These are phyloP conservation scores for Bufo bufo DNA, from an alignment of 2,113 vertebrate genomes.

Conservation along the genomic window DNA sequence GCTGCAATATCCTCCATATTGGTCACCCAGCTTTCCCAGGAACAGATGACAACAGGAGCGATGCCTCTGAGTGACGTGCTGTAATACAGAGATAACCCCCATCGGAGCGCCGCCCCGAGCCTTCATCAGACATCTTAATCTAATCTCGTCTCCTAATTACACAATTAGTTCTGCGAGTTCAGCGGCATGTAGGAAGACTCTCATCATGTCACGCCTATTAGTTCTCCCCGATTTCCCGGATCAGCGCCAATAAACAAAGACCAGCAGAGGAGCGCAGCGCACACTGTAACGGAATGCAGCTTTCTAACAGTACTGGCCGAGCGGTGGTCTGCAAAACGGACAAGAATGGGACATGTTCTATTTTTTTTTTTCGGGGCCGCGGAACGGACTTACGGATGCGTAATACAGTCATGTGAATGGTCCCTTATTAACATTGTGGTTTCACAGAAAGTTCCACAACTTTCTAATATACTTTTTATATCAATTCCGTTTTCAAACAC, in stretches of 20 bases:
- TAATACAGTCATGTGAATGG: too few species aligned
- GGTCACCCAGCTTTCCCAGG: neutral
- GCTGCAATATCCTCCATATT: neutral
- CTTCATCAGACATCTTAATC: neutral
- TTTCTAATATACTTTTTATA: too few species aligned
- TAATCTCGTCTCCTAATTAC: neutral
- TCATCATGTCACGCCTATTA: constrained; percentile 22
- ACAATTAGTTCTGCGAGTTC: neutral
- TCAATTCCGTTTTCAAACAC: too few species aligned
- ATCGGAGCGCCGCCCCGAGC: neutral
- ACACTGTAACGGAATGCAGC: neutral
- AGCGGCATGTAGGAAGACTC: rapidly evolving
- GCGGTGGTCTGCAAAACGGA: too few species aligned
- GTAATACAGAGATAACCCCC: neutral
- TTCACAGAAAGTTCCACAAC: too few species aligned
- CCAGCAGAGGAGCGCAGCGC: neutral
- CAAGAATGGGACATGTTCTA: too few species aligned
- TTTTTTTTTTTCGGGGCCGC: too few species aligned
- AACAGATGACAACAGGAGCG: neutral
- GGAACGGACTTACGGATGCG: too few species aligned
- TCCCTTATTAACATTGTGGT: too few species aligned
- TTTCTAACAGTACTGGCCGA: neutral
- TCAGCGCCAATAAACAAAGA: constrained; percentile 40
- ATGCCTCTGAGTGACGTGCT: too few species aligned
- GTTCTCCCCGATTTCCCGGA: constrained; percentile 2